Conservation (phyloP, 1,140 invertebrate genomes). For the Sitobion miscanthi region DNA sequence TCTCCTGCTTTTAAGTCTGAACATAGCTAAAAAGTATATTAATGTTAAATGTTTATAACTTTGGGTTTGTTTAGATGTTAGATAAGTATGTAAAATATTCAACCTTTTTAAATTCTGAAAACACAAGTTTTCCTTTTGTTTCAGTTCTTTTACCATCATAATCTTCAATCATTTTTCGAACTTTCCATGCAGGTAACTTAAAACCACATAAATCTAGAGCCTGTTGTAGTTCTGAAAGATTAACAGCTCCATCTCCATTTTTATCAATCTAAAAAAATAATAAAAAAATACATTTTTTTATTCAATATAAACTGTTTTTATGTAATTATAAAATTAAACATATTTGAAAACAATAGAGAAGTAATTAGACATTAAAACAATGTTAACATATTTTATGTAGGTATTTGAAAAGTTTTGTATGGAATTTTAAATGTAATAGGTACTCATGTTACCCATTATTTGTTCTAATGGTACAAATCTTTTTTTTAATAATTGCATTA, state of each 20-base stretch:
- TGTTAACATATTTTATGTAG: too few relatives aligned
- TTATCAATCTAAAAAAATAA: conserved; percentile 86
- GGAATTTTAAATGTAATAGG: too few relatives aligned
- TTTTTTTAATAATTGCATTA: too few relatives aligned
- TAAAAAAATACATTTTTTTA: not conserved
- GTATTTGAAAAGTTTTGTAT: too few relatives aligned
- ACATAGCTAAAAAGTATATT: too few relatives aligned
- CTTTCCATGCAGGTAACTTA: conserved; percentile 91
- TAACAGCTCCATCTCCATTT: conserved; percentile 89
- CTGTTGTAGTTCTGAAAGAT: conserved; percentile 84
- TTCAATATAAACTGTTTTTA: not conserved
- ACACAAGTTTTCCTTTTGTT: conserved; percentile 78
- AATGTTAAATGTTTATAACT: too few relatives aligned
- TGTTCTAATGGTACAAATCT: too few relatives aligned
- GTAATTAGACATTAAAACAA: not conserved
- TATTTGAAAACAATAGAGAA: too few relatives aligned
- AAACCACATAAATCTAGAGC: conserved; percentile 90
- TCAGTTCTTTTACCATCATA: conserved; percentile 76
- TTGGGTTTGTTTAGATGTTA: not conserved
- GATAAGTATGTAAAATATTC: not conserved
- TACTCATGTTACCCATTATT: too few relatives aligned
- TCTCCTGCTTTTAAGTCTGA: too few relatives aligned
- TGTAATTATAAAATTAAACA: not conserved
- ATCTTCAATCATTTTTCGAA: conserved; percentile 89
- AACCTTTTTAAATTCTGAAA: conserved; percentile 83